phyloP scores from a whole-genome alignment of 64 coral and sea anemone genomes.

The Catalaphyllia jardinei region DNA sequence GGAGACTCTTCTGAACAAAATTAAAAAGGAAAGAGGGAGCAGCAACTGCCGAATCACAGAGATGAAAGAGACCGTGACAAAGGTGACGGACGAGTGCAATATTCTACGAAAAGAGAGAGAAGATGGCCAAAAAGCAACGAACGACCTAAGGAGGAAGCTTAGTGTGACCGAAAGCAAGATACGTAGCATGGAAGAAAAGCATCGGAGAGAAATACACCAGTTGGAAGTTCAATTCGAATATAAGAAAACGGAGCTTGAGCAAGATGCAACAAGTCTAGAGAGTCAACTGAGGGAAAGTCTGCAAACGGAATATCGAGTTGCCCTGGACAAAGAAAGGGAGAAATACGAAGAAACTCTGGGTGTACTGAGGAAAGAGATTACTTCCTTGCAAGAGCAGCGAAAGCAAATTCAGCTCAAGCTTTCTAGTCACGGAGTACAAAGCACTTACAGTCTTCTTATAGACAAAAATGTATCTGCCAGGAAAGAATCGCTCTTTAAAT shows the following conservation, averaged over 20 bases:
- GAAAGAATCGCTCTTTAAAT: slow-evolving; percentile 8
- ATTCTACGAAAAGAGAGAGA: slow-evolving; percentile 26
- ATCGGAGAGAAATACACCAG: slow-evolving; percentile 7
- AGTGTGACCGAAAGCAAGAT: slow-evolving; percentile 18
- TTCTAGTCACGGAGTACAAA: background rate
- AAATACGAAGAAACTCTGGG: slow-evolving; percentile 58
- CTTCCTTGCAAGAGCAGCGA: slow-evolving; percentile 60
- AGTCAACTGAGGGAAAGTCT: slow-evolving; percentile 7
- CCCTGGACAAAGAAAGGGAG: slow-evolving; percentile 43
- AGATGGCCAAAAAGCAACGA: background rate
- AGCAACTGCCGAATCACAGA: background rate
- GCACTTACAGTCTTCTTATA: background rate
- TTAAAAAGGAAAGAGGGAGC: background rate
- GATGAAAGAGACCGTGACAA: background rate
- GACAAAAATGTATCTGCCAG: background rate
- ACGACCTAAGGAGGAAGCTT: slow-evolving; percentile 28
- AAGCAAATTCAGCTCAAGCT: slow-evolving; percentile 58
- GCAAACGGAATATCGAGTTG: slow-evolving; percentile 33
- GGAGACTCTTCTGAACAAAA: slow-evolving; percentile 20
- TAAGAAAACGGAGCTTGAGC: slow-evolving; percentile 31
- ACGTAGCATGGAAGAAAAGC: slow-evolving; percentile 39
- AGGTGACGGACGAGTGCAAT: slow-evolving; percentile 31
- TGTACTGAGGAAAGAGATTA: slow-evolving; percentile 59
- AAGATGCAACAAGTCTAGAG: slow-evolving; percentile 10
- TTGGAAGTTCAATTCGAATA: slow-evolving; percentile 32